Evolutionary conservation across 23 tunicate species (phyloP).

Genomic region (Diplosoma virens): DNA sequence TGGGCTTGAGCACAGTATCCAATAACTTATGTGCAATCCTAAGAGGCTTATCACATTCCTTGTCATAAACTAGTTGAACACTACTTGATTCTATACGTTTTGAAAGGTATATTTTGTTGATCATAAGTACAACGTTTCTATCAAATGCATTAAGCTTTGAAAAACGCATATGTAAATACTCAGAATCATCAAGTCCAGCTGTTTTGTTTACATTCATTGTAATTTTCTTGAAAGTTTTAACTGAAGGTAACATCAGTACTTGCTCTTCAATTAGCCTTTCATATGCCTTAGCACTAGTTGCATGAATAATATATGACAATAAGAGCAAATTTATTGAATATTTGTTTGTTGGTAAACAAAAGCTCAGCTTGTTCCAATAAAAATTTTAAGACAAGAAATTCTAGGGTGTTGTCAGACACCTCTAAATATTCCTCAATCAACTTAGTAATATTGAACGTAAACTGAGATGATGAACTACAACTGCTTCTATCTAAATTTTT

Average conservation of each 20-base stretch:
- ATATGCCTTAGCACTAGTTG: constrained; percentile 14
- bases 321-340: not conserved
- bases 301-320: constrained; percentile 6
- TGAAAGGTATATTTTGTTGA: constrained; percentile 19
- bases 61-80: constrained; percentile 11
- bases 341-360: not conserved
- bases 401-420: not conserved
- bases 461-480: not conserved
- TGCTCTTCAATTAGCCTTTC: constrained; percentile 18
- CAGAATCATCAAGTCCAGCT: constrained; percentile 6
- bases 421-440: not conserved
- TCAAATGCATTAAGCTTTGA: constrained; percentile 16
- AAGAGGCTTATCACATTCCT: constrained; percentile 4
- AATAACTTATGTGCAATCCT: constrained; percentile 15
- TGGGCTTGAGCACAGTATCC: constrained; percentile 22
- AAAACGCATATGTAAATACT: constrained; percentile 7
- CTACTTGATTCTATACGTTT: constrained; percentile 1
- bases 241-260: constrained; percentile 16
- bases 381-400: not conserved
- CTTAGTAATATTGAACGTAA: not conserved
- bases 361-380: not conserved
- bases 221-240: constrained; percentile 12
- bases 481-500: not conserved
- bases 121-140: constrained; percentile 10
- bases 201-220: constrained; percentile 10